Evolutionary conservation across 2,113 vertebrate species (phyloP), one percentile per base, ranked within the genome.

Genomic region (Lagopus leucura): DNA sequence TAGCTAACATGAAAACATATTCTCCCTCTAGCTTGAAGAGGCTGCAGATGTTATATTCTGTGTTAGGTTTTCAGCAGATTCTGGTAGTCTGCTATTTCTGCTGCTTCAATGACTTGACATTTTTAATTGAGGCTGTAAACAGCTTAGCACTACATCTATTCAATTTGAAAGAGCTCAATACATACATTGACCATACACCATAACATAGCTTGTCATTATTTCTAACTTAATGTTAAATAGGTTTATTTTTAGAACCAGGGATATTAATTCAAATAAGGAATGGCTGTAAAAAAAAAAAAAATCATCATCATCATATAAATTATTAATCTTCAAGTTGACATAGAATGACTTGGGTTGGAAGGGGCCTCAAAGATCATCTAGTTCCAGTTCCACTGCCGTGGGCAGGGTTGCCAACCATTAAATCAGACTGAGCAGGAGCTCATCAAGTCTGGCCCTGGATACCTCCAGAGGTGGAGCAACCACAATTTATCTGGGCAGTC

Each of bases 1-100:
- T 67, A 80, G 85, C 80, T 90, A 73, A 94, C 76, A 73, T 73
- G 24, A 78, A 80, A 74, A 77, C 88, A 2, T 66, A 80, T 92
- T 82, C 66, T 27, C 57, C 67, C 30, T 71, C 32, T 66, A 87
- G n/a, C 89, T 72, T 91, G 71, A 91, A 89, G 74, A 72, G 43
- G 36, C 47, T 86, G 52, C 74, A 84, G 71, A 78, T 84, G 52
- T 88, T 86, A 11, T 32, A 81, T 38, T 93, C 88, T 18, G 16
- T 86, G 50, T 64, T 84, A 40, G 40, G 17, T 72, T 91, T 72
- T 57, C 66, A 61, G 25, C 43, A 92, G 50, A 69, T 52, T 92
- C 30, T 75, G 54, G 30, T 93, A 82, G 43, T 20, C 52, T 69
- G 16, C 65, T 80, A 48, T 28, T 86, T 75, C 50, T 63, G 45